Conservation (phyloP, 2,888 invertebrate species). For the Cheilosia vulpina region DNA sequence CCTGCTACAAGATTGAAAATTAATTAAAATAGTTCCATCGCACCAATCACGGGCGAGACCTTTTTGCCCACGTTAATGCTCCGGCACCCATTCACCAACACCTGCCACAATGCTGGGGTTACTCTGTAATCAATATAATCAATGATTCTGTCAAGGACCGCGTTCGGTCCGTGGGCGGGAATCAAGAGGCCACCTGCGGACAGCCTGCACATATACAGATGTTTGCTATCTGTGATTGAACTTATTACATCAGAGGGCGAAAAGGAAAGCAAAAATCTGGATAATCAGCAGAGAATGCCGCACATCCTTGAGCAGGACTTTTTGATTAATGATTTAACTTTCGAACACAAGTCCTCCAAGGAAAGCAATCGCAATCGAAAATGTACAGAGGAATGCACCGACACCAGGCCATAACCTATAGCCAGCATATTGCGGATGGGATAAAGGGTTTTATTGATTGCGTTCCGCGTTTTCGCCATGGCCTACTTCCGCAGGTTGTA, state of each 20-base stretch:
- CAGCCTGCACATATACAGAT: conserved; percentile 12
- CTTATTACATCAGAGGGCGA: conserved; percentile 34
- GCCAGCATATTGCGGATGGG: conserved; percentile 54
- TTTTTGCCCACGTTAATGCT: conserved; percentile 11
- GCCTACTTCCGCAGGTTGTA: conserved; percentile 7
- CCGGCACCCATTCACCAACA: background rate
- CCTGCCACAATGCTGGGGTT: conserved; percentile 6
- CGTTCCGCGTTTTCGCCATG: conserved; percentile 11
- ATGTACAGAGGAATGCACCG: background rate
- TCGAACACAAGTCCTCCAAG: conserved; percentile 12
- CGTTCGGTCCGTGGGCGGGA: background rate
- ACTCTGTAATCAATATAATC: conserved; percentile 57
- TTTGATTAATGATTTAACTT: conserved; percentile 72
- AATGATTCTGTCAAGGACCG: conserved; percentile 51
- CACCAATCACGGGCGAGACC: conserved; percentile 40
- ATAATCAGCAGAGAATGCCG: conserved; percentile 4
- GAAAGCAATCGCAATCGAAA: background rate
- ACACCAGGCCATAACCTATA: conserved; percentile 27
- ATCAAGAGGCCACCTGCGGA: background rate
- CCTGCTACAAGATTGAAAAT: conserved; percentile 64
- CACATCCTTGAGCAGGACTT: conserved; percentile 40
- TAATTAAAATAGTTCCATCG: conserved; percentile 71
- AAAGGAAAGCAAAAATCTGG: background rate
- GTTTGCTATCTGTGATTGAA: conserved; percentile 65
- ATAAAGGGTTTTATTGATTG: conserved; percentile 70